A percentile compares a stretch with the other conserved stretches of the same genome.
Conservation (phyloP, 2,113 vertebrate species). For the Zosterops hypoxanthus region DNA sequence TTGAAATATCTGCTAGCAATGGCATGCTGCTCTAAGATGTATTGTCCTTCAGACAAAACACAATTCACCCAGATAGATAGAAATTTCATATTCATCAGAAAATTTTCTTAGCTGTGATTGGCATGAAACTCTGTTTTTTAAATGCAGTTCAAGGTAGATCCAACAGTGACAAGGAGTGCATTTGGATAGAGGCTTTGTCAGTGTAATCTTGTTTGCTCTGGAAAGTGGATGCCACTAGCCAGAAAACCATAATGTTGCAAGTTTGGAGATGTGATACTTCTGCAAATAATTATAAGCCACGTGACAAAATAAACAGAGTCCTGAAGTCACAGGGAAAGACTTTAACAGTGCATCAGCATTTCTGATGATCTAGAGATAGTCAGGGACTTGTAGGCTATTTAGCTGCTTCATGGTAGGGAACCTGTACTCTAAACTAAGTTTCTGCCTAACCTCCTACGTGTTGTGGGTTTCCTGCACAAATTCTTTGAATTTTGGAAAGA, state of each 20-base stretch:
- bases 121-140: not conserved
- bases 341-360: not conserved
- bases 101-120: not conserved
- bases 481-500: not conserved
- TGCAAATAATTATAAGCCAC: not conserved
- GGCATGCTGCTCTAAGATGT: not conserved
- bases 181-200: not conserved
- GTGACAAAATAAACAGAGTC: not conserved
- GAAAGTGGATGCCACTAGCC: not conserved
- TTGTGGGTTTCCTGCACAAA: not conserved
- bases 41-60: not conserved
- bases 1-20: not conserved
- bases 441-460: not conserved
- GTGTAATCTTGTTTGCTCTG: not conserved
- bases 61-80: not conserved
- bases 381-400: not conserved
- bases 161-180: not conserved
- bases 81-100: not conserved
- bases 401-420: not conserved
- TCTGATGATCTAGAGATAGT: not conserved
- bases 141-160: not conserved
- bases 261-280: not conserved
- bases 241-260: not conserved
- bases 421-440: not conserved
- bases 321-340: not conserved